These are phyloP conservation scores for Alcis repandata DNA, from an alignment of 2,888 invertebrate species.

Conservation along the genomic window DNA sequence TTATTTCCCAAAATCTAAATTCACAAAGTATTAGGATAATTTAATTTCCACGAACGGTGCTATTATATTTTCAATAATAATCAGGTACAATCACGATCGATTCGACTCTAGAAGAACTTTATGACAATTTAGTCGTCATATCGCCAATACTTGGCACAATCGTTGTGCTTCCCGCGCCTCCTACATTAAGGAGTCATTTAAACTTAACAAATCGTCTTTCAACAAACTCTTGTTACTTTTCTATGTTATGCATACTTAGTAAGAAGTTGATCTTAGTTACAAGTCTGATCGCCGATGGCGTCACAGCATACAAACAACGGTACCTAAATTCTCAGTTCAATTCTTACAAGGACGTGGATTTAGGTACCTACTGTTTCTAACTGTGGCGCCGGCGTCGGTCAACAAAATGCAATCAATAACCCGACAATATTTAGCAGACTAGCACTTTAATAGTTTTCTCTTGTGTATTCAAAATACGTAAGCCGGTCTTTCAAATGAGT, in stretches of 20 bases:
- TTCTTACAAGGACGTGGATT: neutral
- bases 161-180: constrained; percentile 78
- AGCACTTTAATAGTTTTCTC: constrained; percentile 27
- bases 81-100: constrained; percentile 64
- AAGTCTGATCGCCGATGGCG: constrained; percentile 5
- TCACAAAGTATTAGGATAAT: constrained; percentile 78
- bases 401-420: constrained; percentile 23
- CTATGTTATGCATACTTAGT: constrained; percentile 46
- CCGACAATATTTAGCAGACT: constrained; percentile 33
- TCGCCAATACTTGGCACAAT: constrained; percentile 66
- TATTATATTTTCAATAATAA: constrained; percentile 61
- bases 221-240: constrained; percentile 57
- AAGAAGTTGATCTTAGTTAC: constrained; percentile 43
- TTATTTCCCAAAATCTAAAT: constrained; percentile 83
- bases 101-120: constrained; percentile 39
- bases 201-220: constrained; percentile 50
- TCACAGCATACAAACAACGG: neutral
- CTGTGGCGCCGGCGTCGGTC: constrained; percentile 1
- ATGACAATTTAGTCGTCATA: constrained; percentile 34
- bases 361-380: constrained; percentile 1
- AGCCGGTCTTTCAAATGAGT: constrained; percentile 31
- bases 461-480: constrained; percentile 39
- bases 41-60: constrained; percentile 73
- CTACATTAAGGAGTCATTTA: constrained; percentile 70
- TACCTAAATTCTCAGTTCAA: neutral